phyloP scores from a whole-genome alignment of 2,113 vertebrate species.

The Nansenia antarctica region DNA sequence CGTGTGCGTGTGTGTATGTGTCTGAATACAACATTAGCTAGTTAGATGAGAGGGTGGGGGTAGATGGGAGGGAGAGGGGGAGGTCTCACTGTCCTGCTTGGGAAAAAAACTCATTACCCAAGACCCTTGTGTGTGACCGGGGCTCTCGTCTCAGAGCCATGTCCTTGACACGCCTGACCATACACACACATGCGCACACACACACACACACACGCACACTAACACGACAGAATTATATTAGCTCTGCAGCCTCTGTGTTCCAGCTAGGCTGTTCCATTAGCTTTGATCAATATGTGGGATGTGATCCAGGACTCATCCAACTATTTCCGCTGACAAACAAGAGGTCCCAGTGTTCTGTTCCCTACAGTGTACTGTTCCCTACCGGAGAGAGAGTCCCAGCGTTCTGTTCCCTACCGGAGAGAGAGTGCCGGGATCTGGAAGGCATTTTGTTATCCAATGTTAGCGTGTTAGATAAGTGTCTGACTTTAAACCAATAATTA shows the following conservation, averaged over 20 bases:
- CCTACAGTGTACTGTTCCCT: slow-evolving; percentile 32
- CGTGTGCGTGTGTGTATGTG: slow-evolving; percentile 9
- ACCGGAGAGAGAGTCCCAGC: too few species aligned
- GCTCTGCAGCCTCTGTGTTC: slow-evolving; percentile 18
- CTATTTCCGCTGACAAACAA: slow-evolving; percentile 45
- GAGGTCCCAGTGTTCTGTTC: neutral
- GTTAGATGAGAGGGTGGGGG: too few species aligned
- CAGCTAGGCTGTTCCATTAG: slow-evolving; percentile 42
- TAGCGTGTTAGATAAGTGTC: slow-evolving; percentile 13
- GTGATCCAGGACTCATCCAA: slow-evolving; percentile 25
- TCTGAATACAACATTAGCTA: neutral
- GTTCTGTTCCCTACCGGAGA: slow-evolving; percentile 22
- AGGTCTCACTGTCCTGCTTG: neutral
- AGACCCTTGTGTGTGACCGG: slow-evolving; percentile 26
- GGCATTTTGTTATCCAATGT: slow-evolving; percentile 22
- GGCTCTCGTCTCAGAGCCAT: neutral
- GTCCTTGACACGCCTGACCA: neutral
- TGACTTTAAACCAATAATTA: slow-evolving; percentile 19
- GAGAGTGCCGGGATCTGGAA: too few species aligned
- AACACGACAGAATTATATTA: slow-evolving; percentile 42
- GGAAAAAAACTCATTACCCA: neutral
- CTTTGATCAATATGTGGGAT: slow-evolving; percentile 46
- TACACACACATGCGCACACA: neutral
- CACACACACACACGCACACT: slow-evolving; percentile 3
- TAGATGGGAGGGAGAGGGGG: neutral